Evolutionary conservation across 2,888 invertebrate species (phyloP).

Genomic region (Horisme vitalbata): DNA sequence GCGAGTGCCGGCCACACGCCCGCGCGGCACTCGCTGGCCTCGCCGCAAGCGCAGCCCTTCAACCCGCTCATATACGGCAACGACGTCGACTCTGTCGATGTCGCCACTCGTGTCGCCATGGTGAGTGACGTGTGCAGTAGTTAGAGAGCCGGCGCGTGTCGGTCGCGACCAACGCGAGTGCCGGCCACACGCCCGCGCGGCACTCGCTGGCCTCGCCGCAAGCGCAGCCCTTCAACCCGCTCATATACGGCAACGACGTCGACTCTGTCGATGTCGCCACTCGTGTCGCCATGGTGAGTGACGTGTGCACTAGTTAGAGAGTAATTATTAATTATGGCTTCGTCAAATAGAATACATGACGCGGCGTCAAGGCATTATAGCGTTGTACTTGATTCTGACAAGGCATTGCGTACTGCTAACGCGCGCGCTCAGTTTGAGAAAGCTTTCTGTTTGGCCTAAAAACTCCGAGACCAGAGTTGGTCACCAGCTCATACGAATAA

Average conservation of each 20-base stretch:
- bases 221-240: slow-evolving; percentile 89
- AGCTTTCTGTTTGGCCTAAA: no score
- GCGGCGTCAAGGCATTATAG: no score
- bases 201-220: slow-evolving; percentile 71
- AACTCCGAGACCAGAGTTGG: no score
- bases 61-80: slow-evolving; percentile 96
- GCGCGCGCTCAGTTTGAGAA: no score
- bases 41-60: slow-evolving; percentile 79
- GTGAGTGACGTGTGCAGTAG: slow-evolving; percentile 28
- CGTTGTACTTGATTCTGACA: no score
- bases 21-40: slow-evolving; percentile 71
- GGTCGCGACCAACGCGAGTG: slow-evolving; percentile 48
- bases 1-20: slow-evolving; percentile 60
- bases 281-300: slow-evolving; percentile 86
- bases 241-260: slow-evolving; percentile 96
- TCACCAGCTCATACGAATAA: no score
- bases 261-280: slow-evolving; percentile 99
- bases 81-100: slow-evolving; percentile 98
- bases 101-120: slow-evolving; percentile 95
- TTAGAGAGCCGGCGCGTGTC: slow-evolving; percentile 73
- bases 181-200: slow-evolving; percentile 65
- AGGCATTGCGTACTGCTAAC: no score
- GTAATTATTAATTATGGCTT: no score
- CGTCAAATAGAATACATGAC: no score
- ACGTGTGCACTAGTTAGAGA: slow-evolving; percentile 47